Conservation (phyloP, 2,797 vertebrate species). For the Protonibea diacanthus region DNA sequence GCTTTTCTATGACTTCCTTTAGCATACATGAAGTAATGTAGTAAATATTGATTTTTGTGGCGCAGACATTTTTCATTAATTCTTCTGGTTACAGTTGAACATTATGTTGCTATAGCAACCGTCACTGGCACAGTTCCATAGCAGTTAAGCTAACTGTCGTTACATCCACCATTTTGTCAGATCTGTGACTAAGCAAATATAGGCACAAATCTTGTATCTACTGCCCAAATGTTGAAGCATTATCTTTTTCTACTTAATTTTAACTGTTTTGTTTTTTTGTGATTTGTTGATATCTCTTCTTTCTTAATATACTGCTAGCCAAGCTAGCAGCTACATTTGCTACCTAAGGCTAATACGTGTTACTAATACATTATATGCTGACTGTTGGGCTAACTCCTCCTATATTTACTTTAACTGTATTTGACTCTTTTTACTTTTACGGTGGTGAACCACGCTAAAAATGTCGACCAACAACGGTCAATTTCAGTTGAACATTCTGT, state of each 20-base stretch:
- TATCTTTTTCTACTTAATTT: no score
- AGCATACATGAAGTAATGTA: no score
- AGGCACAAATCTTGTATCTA: not conserved
- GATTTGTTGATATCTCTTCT: conserved; percentile 2
- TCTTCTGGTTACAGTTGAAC: not conserved
- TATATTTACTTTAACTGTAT: not conserved
- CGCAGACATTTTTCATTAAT: not conserved
- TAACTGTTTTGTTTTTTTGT: not conserved
- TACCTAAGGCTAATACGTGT: not conserved
- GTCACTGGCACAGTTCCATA: not conserved
- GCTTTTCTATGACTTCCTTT: conserved; percentile 3
- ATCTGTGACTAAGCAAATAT: not conserved
- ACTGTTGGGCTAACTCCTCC: not conserved
- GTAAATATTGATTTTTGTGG: not conserved
- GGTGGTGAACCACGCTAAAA: not conserved
- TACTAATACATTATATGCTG: no score
- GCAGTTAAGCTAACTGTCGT: not conserved
- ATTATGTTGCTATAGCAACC: conserved; percentile 3
- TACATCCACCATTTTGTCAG: not conserved
- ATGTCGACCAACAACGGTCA: no score
- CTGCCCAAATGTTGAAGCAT: no score
- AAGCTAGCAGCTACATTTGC: not conserved
- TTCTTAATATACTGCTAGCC: not conserved
- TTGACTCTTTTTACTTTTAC: not conserved
- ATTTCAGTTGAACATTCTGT: no score